phyloP scores from a whole-genome alignment of 1,140 invertebrate species.

The Mamestra configurata region DNA sequence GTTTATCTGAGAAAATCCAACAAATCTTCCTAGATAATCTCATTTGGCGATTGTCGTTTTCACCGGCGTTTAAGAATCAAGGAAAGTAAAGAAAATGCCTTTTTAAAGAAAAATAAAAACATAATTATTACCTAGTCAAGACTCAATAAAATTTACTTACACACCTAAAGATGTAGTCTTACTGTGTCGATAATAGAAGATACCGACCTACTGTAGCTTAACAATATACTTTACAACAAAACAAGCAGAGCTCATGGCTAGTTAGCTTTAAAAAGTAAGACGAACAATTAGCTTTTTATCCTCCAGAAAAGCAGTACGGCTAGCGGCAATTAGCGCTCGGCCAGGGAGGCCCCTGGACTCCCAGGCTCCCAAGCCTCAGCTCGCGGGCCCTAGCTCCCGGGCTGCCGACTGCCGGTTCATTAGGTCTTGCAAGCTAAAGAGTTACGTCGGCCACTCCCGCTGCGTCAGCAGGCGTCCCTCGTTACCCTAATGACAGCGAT shows the following conservation, averaged over 20 bases:
- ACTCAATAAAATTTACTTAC: no score
- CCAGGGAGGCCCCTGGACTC: constrained; percentile 16
- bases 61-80: not conserved
- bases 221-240: not conserved
- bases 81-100: no score
- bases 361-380: not conserved
- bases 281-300: constrained; percentile 41
- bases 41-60: not conserved
- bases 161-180: no score
- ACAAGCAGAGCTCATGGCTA: constrained; percentile 1
- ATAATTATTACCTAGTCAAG: no score
- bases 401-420: constrained; percentile 77
- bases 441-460: constrained; percentile 67
- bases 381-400: constrained; percentile 40
- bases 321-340: constrained; percentile 59
- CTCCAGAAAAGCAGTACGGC: constrained; percentile 46
- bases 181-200: not conserved
- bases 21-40: not conserved
- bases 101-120: no score
- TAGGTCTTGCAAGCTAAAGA: constrained; percentile 75
- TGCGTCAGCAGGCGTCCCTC: constrained; percentile 75
- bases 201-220: not conserved
- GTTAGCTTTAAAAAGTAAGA: constrained; percentile 32
- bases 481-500: constrained; percentile 86
- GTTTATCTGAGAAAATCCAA: not conserved